A percentile compares a stretch with the other conserved stretches of the same genome.
phyloP scores from a whole-genome alignment of 2,888 invertebrate species.

The Cephus pulcher region DNA sequence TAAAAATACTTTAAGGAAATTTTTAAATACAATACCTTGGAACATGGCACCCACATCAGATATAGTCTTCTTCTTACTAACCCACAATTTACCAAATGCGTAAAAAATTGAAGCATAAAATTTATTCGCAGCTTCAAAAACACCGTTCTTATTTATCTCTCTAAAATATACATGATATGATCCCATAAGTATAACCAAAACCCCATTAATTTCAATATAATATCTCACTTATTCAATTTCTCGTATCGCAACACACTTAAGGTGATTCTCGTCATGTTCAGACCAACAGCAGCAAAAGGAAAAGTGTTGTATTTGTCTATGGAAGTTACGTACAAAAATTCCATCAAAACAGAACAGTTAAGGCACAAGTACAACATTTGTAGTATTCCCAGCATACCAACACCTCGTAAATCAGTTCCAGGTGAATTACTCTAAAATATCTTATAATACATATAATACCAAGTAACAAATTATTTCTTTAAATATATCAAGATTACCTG shows the following conservation, averaged over 20 bases:
- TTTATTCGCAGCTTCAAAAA: constrained; percentile 10
- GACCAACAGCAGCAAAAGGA: constrained; percentile 14
- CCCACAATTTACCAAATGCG: constrained; percentile 13
- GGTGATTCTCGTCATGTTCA: constrained; percentile 15
- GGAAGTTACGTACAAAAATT: constrained; percentile 13
- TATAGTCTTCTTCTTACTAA: constrained; percentile 10
- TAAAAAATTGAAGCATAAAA: constrained; percentile 14
- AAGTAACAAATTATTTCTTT: neutral
- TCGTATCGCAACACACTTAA: neutral
- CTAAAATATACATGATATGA: neutral
- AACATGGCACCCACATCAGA: constrained; percentile 10
- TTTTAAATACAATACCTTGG: constrained; percentile 9
- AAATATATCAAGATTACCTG: constrained; percentile 12
- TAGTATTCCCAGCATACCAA: constrained; percentile 19
- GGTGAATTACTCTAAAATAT: constrained; percentile 18
- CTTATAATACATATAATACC: neutral
- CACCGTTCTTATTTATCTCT: constrained; percentile 8
- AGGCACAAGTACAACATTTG: constrained; percentile 14
- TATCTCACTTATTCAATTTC: constrained; percentile 14
- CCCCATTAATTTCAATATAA: neutral
- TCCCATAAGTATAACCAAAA: neutral
- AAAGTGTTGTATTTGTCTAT: constrained; percentile 10
- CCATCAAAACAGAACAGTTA: neutral
- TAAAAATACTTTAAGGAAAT: constrained; percentile 3
- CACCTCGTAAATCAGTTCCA: constrained; percentile 17